These are phyloP conservation scores for Dolichotis patagonum DNA, from an alignment of 2,113 vertebrate genomes.

Conservation along the genomic window DNA sequence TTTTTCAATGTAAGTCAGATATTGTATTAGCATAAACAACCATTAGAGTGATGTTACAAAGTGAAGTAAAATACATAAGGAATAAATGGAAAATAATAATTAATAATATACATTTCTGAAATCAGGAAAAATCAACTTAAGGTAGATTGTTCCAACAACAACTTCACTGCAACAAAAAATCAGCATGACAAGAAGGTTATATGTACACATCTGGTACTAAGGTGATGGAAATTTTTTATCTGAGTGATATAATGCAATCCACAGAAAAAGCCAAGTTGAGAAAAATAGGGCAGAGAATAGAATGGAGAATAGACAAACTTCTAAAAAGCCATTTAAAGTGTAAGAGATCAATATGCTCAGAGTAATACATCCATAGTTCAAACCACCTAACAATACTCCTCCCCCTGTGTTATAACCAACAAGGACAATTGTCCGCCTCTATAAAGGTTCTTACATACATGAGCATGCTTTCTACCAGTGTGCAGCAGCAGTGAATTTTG, in stretches of 20 bases:
- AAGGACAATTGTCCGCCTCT: background rate
- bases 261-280: background rate
- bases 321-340: background rate
- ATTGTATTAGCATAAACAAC: background rate
- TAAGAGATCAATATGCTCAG: background rate
- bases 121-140: background rate
- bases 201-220: background rate
- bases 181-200: background rate
- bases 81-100: background rate
- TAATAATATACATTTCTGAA: background rate
- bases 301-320: background rate
- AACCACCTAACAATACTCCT: background rate
- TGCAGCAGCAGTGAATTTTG: background rate
- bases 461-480: background rate
- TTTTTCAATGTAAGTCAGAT: background rate
- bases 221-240: background rate
- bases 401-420: background rate
- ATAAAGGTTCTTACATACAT: background rate
- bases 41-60: background rate
- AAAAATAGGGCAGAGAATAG: background rate
- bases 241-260: background rate
- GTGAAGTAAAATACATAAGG: background rate
- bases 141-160: background rate
- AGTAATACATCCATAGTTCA: background rate
- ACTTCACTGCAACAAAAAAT: background rate